Conservation (phyloP, 1,140 invertebrate genomes). For the Hylyphantes graminicola region DNA sequence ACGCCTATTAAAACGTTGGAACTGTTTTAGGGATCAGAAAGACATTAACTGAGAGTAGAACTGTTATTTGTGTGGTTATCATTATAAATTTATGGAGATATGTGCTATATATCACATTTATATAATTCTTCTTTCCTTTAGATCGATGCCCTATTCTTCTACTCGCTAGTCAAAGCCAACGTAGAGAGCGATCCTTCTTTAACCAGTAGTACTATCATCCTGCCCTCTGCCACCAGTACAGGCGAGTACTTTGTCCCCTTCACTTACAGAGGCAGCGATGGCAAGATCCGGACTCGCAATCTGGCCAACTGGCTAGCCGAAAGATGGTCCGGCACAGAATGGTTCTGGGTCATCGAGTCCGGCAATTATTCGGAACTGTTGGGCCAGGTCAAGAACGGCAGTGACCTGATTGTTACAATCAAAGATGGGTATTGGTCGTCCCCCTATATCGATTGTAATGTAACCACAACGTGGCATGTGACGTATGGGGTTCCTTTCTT, state of each 20-base stretch:
- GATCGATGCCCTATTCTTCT: slow-evolving; percentile 61
- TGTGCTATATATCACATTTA: too few species aligned
- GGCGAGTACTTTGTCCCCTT: slow-evolving; percentile 48
- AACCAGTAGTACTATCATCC: slow-evolving; percentile 56
- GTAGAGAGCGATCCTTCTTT: slow-evolving; percentile 60
- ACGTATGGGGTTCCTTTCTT: slow-evolving; percentile 97
- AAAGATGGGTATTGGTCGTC: slow-evolving; percentile 91
- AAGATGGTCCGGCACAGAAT: slow-evolving; percentile 44
- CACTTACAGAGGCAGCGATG: slow-evolving; percentile 43
- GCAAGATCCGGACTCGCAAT: slow-evolving; percentile 2
- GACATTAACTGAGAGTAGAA: too few species aligned
- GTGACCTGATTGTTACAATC: slow-evolving; percentile 36
- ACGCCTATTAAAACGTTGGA: too few species aligned
- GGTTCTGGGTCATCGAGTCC: slow-evolving; percentile 34
- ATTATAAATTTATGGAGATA: too few species aligned
- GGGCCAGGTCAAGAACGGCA: slow-evolving; percentile 4
- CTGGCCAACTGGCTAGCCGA: slow-evolving; percentile 2
- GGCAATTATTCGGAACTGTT: slow-evolving; percentile 42
- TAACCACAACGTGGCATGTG: slow-evolving; percentile 81
- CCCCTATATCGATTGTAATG: slow-evolving; percentile 94
- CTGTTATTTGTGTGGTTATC: too few species aligned
- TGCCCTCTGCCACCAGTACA: slow-evolving; percentile 19
- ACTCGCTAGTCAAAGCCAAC: slow-evolving; percentile 59
- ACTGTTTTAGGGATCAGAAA: too few species aligned
- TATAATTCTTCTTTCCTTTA: slow-evolving; percentile 17